phyloP scores from a whole-genome alignment of 2,113 vertebrate genomes.

The Dermatemys mawii region DNA sequence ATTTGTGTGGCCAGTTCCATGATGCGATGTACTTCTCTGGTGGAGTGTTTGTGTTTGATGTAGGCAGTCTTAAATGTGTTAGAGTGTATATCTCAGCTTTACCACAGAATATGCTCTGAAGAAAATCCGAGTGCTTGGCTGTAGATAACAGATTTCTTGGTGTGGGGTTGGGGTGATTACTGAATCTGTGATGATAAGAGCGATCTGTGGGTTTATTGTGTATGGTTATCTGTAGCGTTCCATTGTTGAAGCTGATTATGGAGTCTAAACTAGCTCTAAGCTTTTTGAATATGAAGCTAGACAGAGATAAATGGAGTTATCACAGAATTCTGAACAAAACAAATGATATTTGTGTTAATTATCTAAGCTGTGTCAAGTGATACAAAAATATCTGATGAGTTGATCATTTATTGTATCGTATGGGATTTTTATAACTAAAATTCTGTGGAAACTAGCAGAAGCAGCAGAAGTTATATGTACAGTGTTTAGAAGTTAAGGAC shows the following conservation, averaged over 20 bases:
- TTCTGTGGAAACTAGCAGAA: neutral
- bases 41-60: neutral
- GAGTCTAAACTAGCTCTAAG: neutral
- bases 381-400: fast-evolving
- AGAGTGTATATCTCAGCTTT: neutral
- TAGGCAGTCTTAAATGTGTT: neutral
- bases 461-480: fast-evolving
- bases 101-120: neutral
- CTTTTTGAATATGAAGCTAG: neutral
- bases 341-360: neutral
- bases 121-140: neutral
- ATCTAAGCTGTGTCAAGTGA: neutral
- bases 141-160: neutral
- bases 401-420: neutral
- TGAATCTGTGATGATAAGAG: neutral
- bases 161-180: neutral
- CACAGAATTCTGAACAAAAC: neutral
- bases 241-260: neutral
- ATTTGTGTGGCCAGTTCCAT: neutral
- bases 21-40: neutral
- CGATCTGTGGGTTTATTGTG: neutral
- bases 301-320: neutral
- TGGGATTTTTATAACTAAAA: neutral
- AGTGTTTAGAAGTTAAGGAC: neutral
- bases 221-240: neutral